phyloP scores from a whole-genome alignment of 2,113 vertebrate genomes.

The Capreolus pygargus region DNA sequence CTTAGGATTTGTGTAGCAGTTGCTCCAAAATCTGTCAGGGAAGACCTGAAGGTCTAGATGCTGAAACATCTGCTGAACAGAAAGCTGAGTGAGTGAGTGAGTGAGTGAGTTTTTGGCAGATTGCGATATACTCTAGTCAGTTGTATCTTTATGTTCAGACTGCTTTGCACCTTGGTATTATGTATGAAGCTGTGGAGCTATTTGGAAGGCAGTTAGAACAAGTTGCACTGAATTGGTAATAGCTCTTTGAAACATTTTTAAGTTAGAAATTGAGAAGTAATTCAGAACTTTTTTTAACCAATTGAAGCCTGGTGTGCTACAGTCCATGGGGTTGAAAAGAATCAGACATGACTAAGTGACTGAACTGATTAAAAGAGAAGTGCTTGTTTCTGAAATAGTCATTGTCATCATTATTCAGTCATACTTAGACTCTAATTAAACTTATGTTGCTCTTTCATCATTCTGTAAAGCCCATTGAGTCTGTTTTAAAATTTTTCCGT shows the following conservation, averaged over 20 bases:
- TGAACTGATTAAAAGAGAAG: background rate
- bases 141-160: constrained; percentile 36
- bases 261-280: constrained; percentile 44
- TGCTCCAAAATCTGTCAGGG: background rate
- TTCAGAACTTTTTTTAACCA: background rate
- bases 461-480: background rate
- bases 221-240: constrained; percentile 7
- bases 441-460: background rate
- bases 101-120: background rate
- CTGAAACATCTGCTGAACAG: constrained; percentile 1
- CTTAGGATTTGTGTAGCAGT: constrained; percentile 11
- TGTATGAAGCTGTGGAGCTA: background rate
- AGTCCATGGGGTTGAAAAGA: background rate
- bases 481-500: background rate
- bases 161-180: background rate
- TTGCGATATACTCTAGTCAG: background rate
- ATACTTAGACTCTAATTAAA: background rate
- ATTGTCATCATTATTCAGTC: background rate
- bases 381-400: background rate
- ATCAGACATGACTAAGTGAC: background rate
- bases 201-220: background rate
- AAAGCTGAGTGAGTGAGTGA: background rate
- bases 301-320: background rate
- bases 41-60: constrained; percentile 48
- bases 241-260: constrained; percentile 45